Evolutionary conservation across 1,140 invertebrate genomes (phyloP), one percentile per base, ranked within the genome.

Genomic region (Ceratina australensis): DNA sequence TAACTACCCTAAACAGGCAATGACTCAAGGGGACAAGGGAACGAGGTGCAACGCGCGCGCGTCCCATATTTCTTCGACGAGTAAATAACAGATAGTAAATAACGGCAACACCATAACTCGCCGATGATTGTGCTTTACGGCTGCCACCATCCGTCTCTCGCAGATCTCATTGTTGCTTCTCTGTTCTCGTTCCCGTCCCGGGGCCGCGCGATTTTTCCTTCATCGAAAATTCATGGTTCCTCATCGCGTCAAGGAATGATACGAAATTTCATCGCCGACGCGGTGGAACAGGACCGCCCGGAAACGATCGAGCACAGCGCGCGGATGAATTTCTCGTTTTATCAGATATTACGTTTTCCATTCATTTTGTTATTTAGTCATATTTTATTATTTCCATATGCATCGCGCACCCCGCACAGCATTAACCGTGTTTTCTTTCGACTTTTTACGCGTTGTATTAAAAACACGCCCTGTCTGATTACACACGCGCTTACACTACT

Each of bases 71-170:
- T 59, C 50, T 52, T 71, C 24, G 52, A 20, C 60, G 22, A 33
- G 26, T 60, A 24, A 69, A 69, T 26, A n/a, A 47, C 28, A 52
- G 33, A 57, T 33, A 47, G 28, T 15, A 57, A 69, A 42, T 5
- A 13, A n/a, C 8, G 20, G 16, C 2, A 47, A 42, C 20, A 59
- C 54, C 33, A n/a, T 69, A 69, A 69, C 52, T 59, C 52, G 52
- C 3, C 54, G 52, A 56, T 69, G 67, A 69, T 69, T 47, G 67
- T 59, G 13, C 28, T 69, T 69, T 69, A 69, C 28, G 4, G 26
- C 33, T 12, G 33, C 8, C 67, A 57, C 33, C 67, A 69, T 69
- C 22, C 54, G 28, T 69, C 67, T 69, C 18, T 10, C 16, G 54
- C 12, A 28, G 28, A 47, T 26, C 12, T 8, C 16, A 52, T 18